Conservation (phyloP, 2,888 invertebrate genomes). For the Cryptophagus acutangulus region DNA sequence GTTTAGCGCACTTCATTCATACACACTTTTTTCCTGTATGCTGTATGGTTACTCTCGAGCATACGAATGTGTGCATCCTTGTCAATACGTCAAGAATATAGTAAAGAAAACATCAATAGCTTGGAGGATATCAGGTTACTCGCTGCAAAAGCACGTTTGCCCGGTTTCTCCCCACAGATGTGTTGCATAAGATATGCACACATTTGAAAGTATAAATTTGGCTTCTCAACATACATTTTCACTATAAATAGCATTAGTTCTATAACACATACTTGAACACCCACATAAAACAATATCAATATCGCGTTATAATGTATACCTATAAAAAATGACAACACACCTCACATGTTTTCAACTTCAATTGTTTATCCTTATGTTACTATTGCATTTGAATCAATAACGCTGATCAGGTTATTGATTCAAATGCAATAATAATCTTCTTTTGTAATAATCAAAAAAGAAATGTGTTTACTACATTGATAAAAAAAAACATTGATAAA, state of each 20-base stretch:
- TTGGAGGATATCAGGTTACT: conserved; percentile 34
- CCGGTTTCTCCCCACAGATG: conserved; percentile 35
- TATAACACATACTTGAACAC: conserved; percentile 22
- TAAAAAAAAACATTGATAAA: too few species aligned
- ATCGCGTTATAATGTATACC: conserved; percentile 23
- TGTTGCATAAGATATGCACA: conserved; percentile 39
- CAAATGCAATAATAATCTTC: too few species aligned
- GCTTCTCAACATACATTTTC: conserved; percentile 23
- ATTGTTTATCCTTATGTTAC: neutral
- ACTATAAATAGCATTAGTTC: conserved; percentile 26
- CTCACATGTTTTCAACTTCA: neutral
- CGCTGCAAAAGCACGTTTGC: conserved; percentile 34
- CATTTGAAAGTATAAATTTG: conserved; percentile 41
- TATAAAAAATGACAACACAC: neutral
- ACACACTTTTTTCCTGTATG: conserved; percentile 7
- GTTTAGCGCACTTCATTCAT: conserved; percentile 15
- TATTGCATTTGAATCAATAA: too few species aligned
- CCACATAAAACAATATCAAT: conserved; percentile 34
- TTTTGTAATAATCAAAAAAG: too few species aligned
- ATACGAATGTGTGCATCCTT: conserved; percentile 15
- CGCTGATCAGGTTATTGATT: too few species aligned
- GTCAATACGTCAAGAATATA: conserved; percentile 15
- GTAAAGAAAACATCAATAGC: conserved; percentile 25
- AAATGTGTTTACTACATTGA: too few species aligned
- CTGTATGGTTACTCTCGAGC: too few species aligned